phyloP scores from a whole-genome alignment of 2,888 invertebrate species.

The Sinotaia quadrata region DNA sequence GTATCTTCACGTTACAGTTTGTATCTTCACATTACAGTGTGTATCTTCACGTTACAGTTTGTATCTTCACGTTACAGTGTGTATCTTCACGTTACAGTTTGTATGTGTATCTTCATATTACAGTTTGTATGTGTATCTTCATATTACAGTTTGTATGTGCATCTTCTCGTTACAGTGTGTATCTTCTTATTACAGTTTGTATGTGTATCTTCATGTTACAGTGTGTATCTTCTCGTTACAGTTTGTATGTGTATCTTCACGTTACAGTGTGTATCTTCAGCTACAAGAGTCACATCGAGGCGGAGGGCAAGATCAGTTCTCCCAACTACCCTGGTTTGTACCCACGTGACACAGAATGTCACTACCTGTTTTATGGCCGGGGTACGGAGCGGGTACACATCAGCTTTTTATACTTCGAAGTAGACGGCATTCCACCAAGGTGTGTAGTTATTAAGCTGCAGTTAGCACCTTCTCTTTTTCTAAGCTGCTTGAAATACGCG shows the following conservation, averaged over 20 bases:
- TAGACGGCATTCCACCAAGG: constrained; percentile 91
- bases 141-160: too few species aligned
- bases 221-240: background rate
- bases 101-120: too few species aligned
- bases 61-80: too few species aligned
- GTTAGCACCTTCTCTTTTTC: too few species aligned
- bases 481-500: too few species aligned
- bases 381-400: constrained; percentile 89
- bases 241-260: background rate
- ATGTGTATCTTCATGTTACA: background rate
- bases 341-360: constrained; percentile 85
- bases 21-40: too few species aligned
- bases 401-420: constrained; percentile 87
- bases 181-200: background rate
- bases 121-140: too few species aligned
- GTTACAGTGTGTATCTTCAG: constrained; percentile 80
- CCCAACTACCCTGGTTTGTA: constrained; percentile 89
- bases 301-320: constrained; percentile 84
- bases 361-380: constrained; percentile 90
- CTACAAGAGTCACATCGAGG: constrained; percentile 54
- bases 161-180: background rate
- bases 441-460: too few species aligned
- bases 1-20: too few species aligned
- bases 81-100: too few species aligned
- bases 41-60: too few species aligned